Conservation (phyloP, 2,797 vertebrate genomes). For the Ambastaia sidthimunki region DNA sequence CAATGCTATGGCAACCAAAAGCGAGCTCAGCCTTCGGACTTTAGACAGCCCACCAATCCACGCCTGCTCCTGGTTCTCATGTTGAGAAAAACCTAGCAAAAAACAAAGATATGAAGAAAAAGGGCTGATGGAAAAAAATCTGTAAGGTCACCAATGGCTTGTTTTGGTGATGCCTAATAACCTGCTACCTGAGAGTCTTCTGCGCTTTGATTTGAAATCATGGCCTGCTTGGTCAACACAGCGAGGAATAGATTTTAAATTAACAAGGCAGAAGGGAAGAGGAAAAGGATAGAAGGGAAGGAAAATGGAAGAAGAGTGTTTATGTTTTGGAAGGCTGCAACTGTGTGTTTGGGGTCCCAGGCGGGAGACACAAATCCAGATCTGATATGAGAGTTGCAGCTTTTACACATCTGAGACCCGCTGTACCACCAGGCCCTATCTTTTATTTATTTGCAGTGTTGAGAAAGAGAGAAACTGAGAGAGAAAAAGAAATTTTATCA, state of each 20-base stretch:
- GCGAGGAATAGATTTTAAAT: slow-evolving; percentile 93
- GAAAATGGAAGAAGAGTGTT: slow-evolving; percentile 25
- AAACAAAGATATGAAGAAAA: slow-evolving; percentile 28
- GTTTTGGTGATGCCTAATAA: slow-evolving; percentile 88
- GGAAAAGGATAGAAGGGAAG: background rate
- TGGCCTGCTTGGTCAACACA: slow-evolving; percentile 79
- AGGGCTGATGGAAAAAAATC: slow-evolving; percentile 79
- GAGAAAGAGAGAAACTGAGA: background rate
- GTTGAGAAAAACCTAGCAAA: slow-evolving; percentile 49
- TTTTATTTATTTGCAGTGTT: slow-evolving; percentile 84
- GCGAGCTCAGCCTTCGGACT: slow-evolving; percentile 84
- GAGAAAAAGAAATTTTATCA: slow-evolving; percentile 50
- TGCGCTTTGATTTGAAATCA: slow-evolving; percentile 96
- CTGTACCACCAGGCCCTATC: slow-evolving; percentile 79
- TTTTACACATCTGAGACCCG: slow-evolving; percentile 84
- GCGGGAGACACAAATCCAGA: slow-evolving; percentile 87
- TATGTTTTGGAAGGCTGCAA: slow-evolving; percentile 22
- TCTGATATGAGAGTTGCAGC: slow-evolving; percentile 85
- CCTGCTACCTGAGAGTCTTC: slow-evolving; percentile 93
- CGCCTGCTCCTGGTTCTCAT: slow-evolving; percentile 73
- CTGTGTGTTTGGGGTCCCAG: slow-evolving; percentile 82
- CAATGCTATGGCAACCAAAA: slow-evolving; percentile 87
- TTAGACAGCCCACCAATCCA: slow-evolving; percentile 75
- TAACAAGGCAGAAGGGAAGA: slow-evolving; percentile 26
- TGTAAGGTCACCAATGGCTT: slow-evolving; percentile 90